Percentiles rank a stretch among this genome's conserved stretches.
Evolutionary conservation across 2,797 vertebrate species (phyloP).

Genomic region (Pseudochromis fuscus): DNA sequence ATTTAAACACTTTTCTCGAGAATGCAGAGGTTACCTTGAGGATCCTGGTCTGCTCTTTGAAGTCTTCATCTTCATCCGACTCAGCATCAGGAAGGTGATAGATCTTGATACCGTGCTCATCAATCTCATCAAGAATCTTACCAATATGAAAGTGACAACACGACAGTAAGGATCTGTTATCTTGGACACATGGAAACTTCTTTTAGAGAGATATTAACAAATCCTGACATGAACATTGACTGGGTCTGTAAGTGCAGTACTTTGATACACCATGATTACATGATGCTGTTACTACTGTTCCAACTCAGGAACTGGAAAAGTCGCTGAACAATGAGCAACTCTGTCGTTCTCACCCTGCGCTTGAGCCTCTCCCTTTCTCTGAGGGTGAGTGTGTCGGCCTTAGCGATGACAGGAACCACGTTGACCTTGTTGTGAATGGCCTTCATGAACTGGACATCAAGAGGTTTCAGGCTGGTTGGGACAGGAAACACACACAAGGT

Average conservation of each 20-base stretch:
- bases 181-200: not conserved
- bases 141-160: constrained; percentile 2
- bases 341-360: constrained; percentile 88
- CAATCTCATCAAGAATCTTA: constrained; percentile 96
- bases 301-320: constrained; percentile 49
- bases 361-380: constrained; percentile 95
- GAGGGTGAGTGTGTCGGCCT: constrained; percentile 96
- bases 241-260: not conserved
- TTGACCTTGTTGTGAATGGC: constrained; percentile 99
- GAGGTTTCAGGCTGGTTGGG: constrained; percentile 90
- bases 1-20: not conserved
- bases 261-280: constrained; percentile 1
- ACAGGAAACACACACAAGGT: constrained; percentile 43
- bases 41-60: constrained; percentile 97
- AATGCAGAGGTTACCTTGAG: constrained; percentile 88
- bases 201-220: not conserved
- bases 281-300: constrained; percentile 13
- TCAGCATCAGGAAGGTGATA: constrained; percentile 98
- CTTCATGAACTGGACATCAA: constrained; percentile 99
- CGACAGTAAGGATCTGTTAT: not conserved
- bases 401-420: constrained; percentile 97
- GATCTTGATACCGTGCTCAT: constrained; percentile 97
- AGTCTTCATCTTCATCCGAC: constrained; percentile 97
- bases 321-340: constrained; percentile 37
- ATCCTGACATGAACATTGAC: no score